Evolutionary conservation across 2,888 invertebrate species (phyloP).

Genomic region (Cephus runcator): DNA sequence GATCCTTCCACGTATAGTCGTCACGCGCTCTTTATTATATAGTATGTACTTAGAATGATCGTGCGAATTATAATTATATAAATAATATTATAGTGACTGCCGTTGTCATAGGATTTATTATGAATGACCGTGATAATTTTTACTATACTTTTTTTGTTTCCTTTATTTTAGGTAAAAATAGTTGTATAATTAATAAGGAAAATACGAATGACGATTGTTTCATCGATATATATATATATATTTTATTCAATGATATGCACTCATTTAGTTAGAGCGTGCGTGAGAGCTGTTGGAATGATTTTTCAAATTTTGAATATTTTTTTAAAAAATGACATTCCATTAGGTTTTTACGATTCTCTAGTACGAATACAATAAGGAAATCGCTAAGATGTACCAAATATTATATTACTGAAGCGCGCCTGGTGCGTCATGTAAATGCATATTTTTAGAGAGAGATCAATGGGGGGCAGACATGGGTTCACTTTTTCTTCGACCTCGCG

Average conservation of each 20-base stretch:
- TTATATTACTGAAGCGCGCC: background rate
- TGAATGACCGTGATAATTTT: background rate
- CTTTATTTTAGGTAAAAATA: background rate
- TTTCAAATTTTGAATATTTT: background rate
- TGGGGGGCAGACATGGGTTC: slow-evolving; percentile 5
- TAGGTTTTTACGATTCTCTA: background rate
- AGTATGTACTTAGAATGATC: background rate
- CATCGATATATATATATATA: background rate
- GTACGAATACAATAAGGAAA: background rate
- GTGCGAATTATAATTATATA: background rate
- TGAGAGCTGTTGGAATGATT: background rate
- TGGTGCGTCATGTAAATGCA: slow-evolving; percentile 7
- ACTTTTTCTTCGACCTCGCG: slow-evolving; percentile 2
- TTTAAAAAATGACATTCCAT: background rate
- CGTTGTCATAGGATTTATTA: background rate
- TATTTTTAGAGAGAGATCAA: slow-evolving; percentile 9
- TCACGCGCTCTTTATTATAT: background rate
- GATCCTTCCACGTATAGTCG: background rate
- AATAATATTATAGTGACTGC: background rate
- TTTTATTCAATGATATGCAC: background rate
- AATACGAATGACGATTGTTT: background rate
- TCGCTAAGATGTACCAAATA: background rate
- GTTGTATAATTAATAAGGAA: background rate
- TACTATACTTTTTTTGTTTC: background rate
- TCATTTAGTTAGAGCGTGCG: background rate